Evolutionary conservation across 2,888 invertebrate species (phyloP).

Genomic region (Archips xylosteana): DNA sequence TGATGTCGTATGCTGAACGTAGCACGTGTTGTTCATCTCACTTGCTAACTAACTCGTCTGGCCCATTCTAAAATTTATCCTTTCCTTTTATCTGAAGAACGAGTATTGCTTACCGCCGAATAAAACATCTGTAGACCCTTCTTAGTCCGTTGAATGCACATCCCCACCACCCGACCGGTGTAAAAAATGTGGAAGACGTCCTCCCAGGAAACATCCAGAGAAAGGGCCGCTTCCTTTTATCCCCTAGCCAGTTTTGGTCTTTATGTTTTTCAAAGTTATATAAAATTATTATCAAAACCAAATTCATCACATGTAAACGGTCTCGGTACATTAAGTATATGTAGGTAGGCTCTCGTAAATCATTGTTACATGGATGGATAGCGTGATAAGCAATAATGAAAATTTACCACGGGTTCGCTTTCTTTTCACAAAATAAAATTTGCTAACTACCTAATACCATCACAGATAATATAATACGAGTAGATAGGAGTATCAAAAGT

Average conservation of each 20-base stretch:
- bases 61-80: slow-evolving; percentile 50
- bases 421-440: slow-evolving; percentile 7
- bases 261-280: background rate
- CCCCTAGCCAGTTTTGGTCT: background rate
- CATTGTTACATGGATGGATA: slow-evolving; percentile 19
- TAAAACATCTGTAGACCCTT: slow-evolving; percentile 34
- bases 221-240: slow-evolving; percentile 6
- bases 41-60: slow-evolving; percentile 61
- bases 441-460: background rate
- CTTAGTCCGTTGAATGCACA: slow-evolving; percentile 28
- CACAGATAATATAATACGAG: background rate
- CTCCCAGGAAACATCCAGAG: slow-evolving; percentile 26
- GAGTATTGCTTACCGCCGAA: slow-evolving; percentile 22
- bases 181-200: slow-evolving; percentile 26
- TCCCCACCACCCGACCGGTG: slow-evolving; percentile 26
- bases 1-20: slow-evolving; percentile 69
- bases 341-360: background rate
- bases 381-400: slow-evolving; percentile 32
- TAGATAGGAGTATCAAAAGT: background rate
- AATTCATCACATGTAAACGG: slow-evolving; percentile 23
- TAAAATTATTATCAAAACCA: slow-evolving; percentile 1
- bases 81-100: slow-evolving; percentile 25
- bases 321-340: background rate
- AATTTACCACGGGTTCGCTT: slow-evolving; percentile 14
- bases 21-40: slow-evolving; percentile 70